phyloP scores from a whole-genome alignment of 1,140 invertebrate species.

The Penaeus japonicus region DNA sequence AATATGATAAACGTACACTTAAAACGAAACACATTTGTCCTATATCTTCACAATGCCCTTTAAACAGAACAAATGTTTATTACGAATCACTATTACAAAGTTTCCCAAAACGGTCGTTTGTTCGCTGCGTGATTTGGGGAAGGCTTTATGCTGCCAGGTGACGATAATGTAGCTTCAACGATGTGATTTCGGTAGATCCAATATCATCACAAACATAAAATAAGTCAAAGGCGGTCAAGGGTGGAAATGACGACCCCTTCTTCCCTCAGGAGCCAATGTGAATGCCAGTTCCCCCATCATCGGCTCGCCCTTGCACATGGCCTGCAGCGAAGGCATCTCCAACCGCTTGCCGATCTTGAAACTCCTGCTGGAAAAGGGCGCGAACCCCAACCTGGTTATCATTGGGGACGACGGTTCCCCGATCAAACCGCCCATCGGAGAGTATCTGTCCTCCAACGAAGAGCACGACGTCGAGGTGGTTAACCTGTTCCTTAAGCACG shows the following conservation, averaged over 20 bases:
- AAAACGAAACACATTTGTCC: background rate
- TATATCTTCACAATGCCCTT: no score
- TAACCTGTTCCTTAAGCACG: constrained; percentile 78
- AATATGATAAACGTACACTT: no score
- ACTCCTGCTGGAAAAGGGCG: constrained; percentile 77
- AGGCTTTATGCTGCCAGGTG: no score
- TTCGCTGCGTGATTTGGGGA: no score
- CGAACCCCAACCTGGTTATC: constrained; percentile 81
- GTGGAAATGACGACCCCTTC: background rate
- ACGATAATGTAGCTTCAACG: background rate
- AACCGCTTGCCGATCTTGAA: constrained; percentile 71
- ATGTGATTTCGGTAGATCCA: background rate
- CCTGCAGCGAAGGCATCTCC: constrained; percentile 81
- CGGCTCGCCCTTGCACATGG: constrained; percentile 85
- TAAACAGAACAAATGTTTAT: no score
- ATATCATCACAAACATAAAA: background rate
- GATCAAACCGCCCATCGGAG: constrained; percentile 78
- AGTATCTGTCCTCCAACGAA: constrained; percentile 82
- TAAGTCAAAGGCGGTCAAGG: background rate
- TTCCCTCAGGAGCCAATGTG: constrained; percentile 75
- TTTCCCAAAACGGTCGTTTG: no score
- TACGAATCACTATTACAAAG: no score
- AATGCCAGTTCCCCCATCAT: constrained; percentile 84
- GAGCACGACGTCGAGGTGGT: constrained; percentile 75
- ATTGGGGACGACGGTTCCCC: constrained; percentile 76